A percentile compares a stretch with the other conserved stretches of the same genome.
phyloP scores from a whole-genome alignment of 2,113 vertebrate genomes.

The Thymallus thymallus region DNA sequence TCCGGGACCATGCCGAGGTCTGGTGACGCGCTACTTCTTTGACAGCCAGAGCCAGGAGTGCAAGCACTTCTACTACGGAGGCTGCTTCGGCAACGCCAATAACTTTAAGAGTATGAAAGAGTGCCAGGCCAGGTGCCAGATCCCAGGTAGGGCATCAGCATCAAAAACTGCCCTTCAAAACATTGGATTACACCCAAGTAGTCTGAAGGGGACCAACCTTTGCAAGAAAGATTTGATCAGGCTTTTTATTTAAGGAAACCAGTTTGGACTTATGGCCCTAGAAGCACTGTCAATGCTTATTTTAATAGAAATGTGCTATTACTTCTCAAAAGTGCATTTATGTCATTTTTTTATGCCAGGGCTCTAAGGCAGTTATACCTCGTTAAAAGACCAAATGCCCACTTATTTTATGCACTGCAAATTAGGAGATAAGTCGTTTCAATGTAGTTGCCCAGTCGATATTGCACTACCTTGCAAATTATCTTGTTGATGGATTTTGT shows the following conservation, averaged over 20 bases:
- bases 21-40: constrained; percentile 84
- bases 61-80: constrained; percentile 84
- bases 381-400: neutral
- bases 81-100: constrained; percentile 90
- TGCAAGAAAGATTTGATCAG: neutral
- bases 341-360: neutral
- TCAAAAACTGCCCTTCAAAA: neutral
- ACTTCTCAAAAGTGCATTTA: neutral
- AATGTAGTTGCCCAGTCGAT: constrained; percentile 28
- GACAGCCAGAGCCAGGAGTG: constrained; percentile 74
- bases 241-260: neutral
- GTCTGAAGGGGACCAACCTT: neutral
- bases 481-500: constrained; percentile 28
- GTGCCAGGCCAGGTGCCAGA: constrained; percentile 78
- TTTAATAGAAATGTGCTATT: neutral
- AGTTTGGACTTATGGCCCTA: neutral
- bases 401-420: constrained; percentile 14
- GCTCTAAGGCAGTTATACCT: neutral
- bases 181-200: neutral
- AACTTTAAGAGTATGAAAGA: constrained; percentile 80
- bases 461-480: constrained; percentile 11
- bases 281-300: neutral
- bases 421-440: constrained; percentile 30
- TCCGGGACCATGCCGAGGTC: constrained; percentile 82
- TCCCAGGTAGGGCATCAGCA: constrained; percentile 65